These are phyloP conservation scores for Thalassophryne amazonica DNA, from an alignment of 2,797 vertebrate genomes.

Conservation along the genomic window DNA sequence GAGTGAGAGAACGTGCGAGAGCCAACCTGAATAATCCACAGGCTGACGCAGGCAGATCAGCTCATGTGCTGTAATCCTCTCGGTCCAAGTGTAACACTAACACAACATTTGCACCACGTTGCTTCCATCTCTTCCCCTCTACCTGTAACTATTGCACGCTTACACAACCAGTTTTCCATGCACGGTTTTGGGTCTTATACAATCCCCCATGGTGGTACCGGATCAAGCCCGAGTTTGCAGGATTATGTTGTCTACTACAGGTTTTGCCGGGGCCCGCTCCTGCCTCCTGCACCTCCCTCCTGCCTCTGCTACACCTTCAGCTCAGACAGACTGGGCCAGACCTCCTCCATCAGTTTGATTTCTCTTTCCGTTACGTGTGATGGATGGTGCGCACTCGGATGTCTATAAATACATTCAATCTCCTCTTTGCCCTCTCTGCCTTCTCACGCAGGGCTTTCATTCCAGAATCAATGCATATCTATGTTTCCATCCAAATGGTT, in stretches of 20 bases:
- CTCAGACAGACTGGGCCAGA: constrained; percentile 6
- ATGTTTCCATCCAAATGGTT: constrained; percentile 56
- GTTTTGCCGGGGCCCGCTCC: constrained; percentile 15
- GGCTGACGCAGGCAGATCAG: constrained; percentile 68
- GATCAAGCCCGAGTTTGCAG: constrained; percentile 16
- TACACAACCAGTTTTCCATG: constrained; percentile 57
- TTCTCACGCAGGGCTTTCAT: constrained; percentile 39
- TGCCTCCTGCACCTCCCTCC: background rate
- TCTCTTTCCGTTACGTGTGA: constrained; percentile 25
- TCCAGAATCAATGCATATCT: constrained; percentile 72
- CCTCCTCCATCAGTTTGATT: constrained; percentile 1
- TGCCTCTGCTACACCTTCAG: too few species aligned
- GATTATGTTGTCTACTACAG: constrained; percentile 40
- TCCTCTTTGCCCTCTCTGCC: constrained; percentile 19
- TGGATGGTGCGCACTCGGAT: constrained; percentile 21
- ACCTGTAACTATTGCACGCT: constrained; percentile 46
- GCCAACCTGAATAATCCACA: constrained; percentile 53
- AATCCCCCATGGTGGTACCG: constrained; percentile 6
- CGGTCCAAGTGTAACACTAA: constrained; percentile 45
- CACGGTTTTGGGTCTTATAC: constrained; percentile 38
- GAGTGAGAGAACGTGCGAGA: constrained; percentile 30
- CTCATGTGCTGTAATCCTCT: constrained; percentile 70
- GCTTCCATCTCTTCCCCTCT: constrained; percentile 39
- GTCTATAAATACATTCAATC: constrained; percentile 63
- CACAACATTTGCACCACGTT: constrained; percentile 56